Conservation (phyloP, 1,140 invertebrate genomes). For the Drosophila willistoni region DNA sequence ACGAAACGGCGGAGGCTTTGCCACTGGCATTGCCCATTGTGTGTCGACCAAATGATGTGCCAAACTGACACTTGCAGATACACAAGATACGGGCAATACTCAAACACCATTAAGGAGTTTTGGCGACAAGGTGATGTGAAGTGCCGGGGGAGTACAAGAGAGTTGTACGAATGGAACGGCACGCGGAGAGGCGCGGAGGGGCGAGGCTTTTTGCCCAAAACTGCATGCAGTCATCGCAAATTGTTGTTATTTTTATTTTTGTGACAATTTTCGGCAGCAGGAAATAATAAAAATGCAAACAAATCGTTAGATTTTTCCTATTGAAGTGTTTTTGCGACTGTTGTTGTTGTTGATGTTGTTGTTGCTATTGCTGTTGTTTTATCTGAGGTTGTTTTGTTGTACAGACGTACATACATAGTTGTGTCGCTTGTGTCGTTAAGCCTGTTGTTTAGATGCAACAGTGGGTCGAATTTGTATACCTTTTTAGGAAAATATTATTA, state of each 20-base stretch:
- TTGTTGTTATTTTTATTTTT: conserved; percentile 75
- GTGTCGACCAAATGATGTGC: conserved; percentile 76
- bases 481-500: too few relatives aligned
- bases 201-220: conserved; percentile 36
- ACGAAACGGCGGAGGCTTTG: conserved; percentile 50
- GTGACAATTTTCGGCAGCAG: conserved; percentile 73
- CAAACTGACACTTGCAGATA: conserved; percentile 77
- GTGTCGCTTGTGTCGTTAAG: conserved; percentile 44
- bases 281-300: conserved; percentile 82
- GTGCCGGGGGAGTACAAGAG: conserved; percentile 19
- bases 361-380: conserved; percentile 47
- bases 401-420: conserved; percentile 7
- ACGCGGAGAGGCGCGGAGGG: not conserved
- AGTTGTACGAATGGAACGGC: not conserved
- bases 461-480: conserved; percentile 16
- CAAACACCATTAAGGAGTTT: conserved; percentile 70
- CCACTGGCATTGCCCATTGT: conserved; percentile 52
- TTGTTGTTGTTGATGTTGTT: not conserved
- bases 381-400: too few relatives aligned
- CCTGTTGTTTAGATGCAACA: conserved; percentile 52
- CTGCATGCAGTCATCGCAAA: conserved; percentile 26
- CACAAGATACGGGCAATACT: conserved; percentile 62
- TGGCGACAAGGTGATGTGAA: conserved; percentile 1
- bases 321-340: conserved; percentile 60
- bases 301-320: conserved; percentile 77